These are phyloP conservation scores for Vanacampus margaritifer DNA, from an alignment of 2,113 vertebrate species.

Conservation along the genomic window DNA sequence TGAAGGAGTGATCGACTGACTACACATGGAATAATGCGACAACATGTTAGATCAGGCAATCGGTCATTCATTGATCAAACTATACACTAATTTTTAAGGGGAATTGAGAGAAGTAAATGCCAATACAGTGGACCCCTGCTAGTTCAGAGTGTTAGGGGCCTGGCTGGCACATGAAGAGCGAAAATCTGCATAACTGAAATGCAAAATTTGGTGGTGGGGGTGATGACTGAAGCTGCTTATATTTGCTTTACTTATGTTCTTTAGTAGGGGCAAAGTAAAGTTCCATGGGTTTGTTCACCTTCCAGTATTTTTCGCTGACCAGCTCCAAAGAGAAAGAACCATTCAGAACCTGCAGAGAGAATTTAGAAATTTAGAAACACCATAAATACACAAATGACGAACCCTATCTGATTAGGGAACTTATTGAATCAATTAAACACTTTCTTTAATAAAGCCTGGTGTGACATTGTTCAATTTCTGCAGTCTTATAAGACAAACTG, in stretches of 20 bases:
- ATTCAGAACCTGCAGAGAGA: conserved; percentile 83
- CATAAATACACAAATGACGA: too few relatives aligned
- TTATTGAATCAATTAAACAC: too few relatives aligned
- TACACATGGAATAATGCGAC: neutral
- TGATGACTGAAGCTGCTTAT: neutral
- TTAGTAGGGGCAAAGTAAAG: conserved; percentile 98
- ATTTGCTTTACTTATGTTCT: conserved; percentile 88
- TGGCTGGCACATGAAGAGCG: too few relatives aligned
- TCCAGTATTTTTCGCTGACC: conserved; percentile 99
- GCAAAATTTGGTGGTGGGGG: too few relatives aligned
- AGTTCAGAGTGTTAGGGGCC: too few relatives aligned
- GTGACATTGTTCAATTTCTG: too few relatives aligned
- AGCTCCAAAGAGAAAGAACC: conserved; percentile 97
- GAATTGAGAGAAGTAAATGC: neutral
- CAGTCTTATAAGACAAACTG: too few relatives aligned
- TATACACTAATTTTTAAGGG: neutral
- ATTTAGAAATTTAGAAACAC: neutral
- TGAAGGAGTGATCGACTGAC: neutral
- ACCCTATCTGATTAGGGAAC: too few relatives aligned
- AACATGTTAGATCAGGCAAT: neutral
- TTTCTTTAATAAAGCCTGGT: too few relatives aligned
- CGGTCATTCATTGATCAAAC: neutral
- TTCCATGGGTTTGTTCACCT: conserved; percentile 99
- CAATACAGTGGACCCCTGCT: neutral
- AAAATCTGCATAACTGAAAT: too few relatives aligned